Percentiles rank a stretch among this genome's conserved stretches.
phyloP scores from a whole-genome alignment of 1,140 invertebrate genomes.

The Bombyx mandarina region DNA sequence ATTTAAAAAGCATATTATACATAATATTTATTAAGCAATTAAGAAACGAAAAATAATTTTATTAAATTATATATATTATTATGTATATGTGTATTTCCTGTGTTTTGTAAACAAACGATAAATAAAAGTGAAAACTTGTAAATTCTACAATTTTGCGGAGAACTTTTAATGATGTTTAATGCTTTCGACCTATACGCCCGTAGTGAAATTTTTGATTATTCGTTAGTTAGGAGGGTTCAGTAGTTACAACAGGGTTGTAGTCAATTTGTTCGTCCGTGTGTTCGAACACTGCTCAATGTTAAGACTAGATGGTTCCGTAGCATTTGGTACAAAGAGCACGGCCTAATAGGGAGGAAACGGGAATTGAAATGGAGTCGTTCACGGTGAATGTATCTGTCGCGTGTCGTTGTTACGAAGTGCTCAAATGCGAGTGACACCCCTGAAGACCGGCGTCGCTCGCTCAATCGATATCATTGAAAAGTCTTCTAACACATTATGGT shows the following conservation, averaged over 20 bases:
- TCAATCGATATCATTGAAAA: too few relatives aligned
- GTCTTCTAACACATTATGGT: too few relatives aligned
- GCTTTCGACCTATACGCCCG: conserved; percentile 59
- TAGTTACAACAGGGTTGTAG: conserved; percentile 59
- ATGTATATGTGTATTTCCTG: neutral
- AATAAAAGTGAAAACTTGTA: conserved; percentile 46
- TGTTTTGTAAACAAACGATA: conserved; percentile 42
- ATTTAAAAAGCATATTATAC: neutral
- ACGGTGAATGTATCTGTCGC: too few relatives aligned
- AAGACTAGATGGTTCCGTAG: conserved; percentile 30
- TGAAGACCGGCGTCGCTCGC: too few relatives aligned
- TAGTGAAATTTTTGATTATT: conserved; percentile 32
- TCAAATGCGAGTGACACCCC: too few relatives aligned
- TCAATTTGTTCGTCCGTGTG: conserved; percentile 61
- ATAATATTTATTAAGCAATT: too few relatives aligned
- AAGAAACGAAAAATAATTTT: too few relatives aligned
- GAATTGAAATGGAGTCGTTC: too few relatives aligned
- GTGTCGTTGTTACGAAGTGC: too few relatives aligned
- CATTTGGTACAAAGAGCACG: too few relatives aligned
- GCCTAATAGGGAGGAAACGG: too few relatives aligned
- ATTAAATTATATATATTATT: too few relatives aligned
- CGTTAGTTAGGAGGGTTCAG: conserved; percentile 45
- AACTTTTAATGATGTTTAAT: conserved; percentile 55
- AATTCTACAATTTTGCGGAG: conserved; percentile 64
- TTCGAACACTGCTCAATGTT: conserved; percentile 61